phyloP scores from a whole-genome alignment of 2,888 invertebrate species.

The Chydorus sphaericus region DNA sequence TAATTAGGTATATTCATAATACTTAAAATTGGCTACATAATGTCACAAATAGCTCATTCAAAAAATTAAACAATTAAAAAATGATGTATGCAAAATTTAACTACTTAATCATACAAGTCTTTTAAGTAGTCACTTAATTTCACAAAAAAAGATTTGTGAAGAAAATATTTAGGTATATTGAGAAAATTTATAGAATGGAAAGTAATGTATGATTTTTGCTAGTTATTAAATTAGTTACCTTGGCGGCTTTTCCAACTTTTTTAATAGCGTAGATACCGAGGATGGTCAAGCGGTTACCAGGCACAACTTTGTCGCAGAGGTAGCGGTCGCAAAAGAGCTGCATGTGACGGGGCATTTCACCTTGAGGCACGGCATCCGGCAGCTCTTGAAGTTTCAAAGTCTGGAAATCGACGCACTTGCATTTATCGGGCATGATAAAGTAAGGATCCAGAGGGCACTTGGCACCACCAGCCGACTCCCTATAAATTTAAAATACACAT shows the following conservation, averaged over 20 bases:
- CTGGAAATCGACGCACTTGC: conserved; percentile 95
- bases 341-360: conserved; percentile 94
- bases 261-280: conserved; percentile 94
- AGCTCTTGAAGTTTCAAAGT: conserved; percentile 91
- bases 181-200: not conserved
- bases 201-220: not conserved
- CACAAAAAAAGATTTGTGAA: too few species aligned
- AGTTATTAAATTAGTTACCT: conserved; percentile 3
- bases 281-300: conserved; percentile 85
- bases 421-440: conserved; percentile 95
- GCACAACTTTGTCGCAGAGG: conserved; percentile 86
- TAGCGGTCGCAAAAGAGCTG: conserved; percentile 86
- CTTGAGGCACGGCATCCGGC: conserved; percentile 86
- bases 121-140: not conserved
- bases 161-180: not conserved
- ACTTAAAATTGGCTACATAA: not conserved
- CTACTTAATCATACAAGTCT: not conserved
- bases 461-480: conserved; percentile 80
- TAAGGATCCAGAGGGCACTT: conserved; percentile 95
- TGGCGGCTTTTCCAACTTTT: conserved; percentile 47
- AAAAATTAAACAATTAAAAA: too few species aligned
- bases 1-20: conserved; percentile 4
- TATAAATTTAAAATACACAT: conserved; percentile 27
- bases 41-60: too few species aligned
- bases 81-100: not conserved